phyloP scores from a whole-genome alignment of 1,140 invertebrate species.

The Reticulitermes speratus region DNA sequence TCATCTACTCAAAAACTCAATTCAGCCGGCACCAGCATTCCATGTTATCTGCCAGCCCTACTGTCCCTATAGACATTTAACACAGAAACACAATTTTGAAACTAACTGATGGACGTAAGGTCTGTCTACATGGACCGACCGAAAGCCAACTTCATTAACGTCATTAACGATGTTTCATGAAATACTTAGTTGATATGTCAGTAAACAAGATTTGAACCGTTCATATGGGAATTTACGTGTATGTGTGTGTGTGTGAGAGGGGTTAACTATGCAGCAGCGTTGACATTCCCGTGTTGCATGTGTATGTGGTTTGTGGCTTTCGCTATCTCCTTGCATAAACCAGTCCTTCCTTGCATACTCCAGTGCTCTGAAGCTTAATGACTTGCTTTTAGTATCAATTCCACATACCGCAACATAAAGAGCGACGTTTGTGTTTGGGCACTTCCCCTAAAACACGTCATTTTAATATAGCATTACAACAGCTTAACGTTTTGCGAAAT shows the following conservation, averaged over 20 bases:
- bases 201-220: neutral
- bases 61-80: neutral
- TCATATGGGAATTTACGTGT: neutral
- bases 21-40: neutral
- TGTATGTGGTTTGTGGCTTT: neutral
- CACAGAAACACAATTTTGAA: neutral
- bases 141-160: neutral
- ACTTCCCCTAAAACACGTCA: neutral
- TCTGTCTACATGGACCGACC: neutral
- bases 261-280: neutral
- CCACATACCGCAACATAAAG: neutral
- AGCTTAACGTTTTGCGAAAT: neutral
- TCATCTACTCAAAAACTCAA: neutral
- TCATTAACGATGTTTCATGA: neutral
- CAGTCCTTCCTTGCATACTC: neutral
- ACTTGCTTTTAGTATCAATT: neutral
- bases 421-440: neutral
- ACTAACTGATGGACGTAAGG: neutral
- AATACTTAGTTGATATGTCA: neutral
- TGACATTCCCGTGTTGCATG: neutral
- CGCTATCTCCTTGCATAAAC: neutral
- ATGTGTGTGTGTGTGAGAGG: no score
- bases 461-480: neutral
- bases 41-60: neutral
- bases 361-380: neutral